Base-by-base conservation (phyloP, 23 tunicate species). In the Ascidia mentula region DNA sequence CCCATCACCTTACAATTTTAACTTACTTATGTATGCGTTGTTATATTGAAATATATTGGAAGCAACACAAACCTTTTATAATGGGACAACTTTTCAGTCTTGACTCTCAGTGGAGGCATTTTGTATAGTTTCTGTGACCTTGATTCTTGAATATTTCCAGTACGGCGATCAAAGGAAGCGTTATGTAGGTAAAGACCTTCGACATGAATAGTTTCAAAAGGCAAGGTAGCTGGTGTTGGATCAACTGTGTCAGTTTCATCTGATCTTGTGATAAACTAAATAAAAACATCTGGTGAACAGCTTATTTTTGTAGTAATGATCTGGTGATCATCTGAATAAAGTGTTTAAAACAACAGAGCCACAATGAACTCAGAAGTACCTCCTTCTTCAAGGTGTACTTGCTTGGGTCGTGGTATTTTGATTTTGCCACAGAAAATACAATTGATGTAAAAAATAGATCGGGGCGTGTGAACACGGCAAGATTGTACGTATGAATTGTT, bases 391-490 rank as follows among this genome's bases (percentile, higher is more conserved):
- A 89, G 1, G 53, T 31, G 40, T 82, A 83, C 53, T 73, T 83
- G 46, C 83, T 75, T 0, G 80, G 36, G 40, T 89, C 88, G 18
- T 89, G 94, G 20, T 60, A 84, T 60, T 78, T 73, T 17, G 83
- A 26, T 78, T 82, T 73, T 9, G 94, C 94, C 28, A 78, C 86
- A 0, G 86, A 72, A 59, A 83, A 53, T 31, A 89, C 37, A 31
- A 83, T 33, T 9, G 82, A 34, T 31, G 40, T 72, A n/a, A 90
- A 80, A 40, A 90, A 90, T 45, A 90, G n/a, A 40, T 90, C 90
- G 1, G 96, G 96, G 4, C 90, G 79, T 0, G 85, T 72, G 70
- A 90, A 90, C 31, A 77, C 84, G 0, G 87, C 90, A 36, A 90
- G 69, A 40, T 90, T 90, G 70, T 84, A 86, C 1, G 86, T 32